Evolutionary conservation across 2,888 invertebrate species (phyloP).

Genomic region (Nycteola revayana): DNA sequence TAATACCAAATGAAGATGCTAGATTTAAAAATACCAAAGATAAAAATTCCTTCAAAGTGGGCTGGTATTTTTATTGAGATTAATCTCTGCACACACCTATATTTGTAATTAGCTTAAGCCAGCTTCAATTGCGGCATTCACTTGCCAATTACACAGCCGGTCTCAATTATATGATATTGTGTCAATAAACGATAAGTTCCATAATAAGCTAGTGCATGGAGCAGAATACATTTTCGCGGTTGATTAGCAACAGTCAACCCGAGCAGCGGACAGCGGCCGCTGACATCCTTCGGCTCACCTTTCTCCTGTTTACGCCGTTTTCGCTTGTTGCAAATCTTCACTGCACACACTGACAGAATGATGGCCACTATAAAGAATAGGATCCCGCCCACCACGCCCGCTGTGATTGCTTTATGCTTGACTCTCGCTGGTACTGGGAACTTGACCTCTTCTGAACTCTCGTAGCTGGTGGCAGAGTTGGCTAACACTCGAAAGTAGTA

Average conservation of each 20-base stretch:
- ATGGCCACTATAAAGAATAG: conserved; percentile 98
- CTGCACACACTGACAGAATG: conserved; percentile 97
- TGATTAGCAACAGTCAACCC: conserved; percentile 9
- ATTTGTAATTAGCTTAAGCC: no score
- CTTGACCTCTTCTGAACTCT: conserved; percentile 93
- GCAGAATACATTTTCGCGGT: conserved; percentile 8
- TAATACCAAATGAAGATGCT: no score
- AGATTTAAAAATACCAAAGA: no score
- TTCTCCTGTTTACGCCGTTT: conserved; percentile 98
- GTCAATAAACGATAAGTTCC: conserved; percentile 11
- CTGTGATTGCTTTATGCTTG: conserved; percentile 97
- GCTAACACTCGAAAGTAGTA: conserved; percentile 96
- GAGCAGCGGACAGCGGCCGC: conserved; percentile 56
- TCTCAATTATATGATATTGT: no score
- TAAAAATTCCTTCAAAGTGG: no score
- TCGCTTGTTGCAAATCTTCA: conserved; percentile 98
- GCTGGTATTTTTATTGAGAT: no score
- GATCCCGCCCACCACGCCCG: conserved; percentile 97
- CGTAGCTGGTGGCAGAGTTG: conserved; percentile 92
- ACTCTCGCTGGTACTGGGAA: conserved; percentile 95
- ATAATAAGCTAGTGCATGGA: conserved; percentile 18
- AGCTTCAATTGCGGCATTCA: no score
- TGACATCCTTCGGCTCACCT: conserved; percentile 84
- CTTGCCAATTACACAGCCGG: no score
- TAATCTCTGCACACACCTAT: no score